Base-by-base conservation (phyloP, 1,140 invertebrate species). In the Pissodes strobi region DNA sequence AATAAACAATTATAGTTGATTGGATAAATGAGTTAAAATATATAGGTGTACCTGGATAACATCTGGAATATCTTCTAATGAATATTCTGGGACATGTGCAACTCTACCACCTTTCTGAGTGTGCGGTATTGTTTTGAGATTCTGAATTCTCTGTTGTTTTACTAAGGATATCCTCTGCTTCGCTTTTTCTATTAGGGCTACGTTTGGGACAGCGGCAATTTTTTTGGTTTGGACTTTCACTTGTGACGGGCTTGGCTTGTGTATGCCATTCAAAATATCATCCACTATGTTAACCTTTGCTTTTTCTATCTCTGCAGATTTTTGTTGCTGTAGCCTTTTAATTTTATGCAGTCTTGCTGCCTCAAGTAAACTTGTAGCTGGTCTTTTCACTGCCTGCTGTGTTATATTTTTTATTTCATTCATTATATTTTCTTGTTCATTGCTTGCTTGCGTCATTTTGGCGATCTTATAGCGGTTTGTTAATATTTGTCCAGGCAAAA, bases 51-150 rank as follows among this genome's bases (percentile, higher is more conserved):
- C 80, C 76, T 91, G 87, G 37, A 94, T 68, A 15, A 87, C 84
- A 23, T 81, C 79, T 0, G 86, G 86, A 51, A 78, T 71, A 64
- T 78, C 68, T 5, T 39, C 58, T 27, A 76, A 55, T 17, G 69
- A 70, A 25, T 73, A 53, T 75, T 83, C 82, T 3, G 86, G 85
- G 25, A 83, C 69, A 71, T 93, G 91, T 13, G 91, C 90, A 19
- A 90, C 79, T 57, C 90, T 81, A 30, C 78, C 76, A 12, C 86
- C 84, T 78, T 91, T 92, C 2, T 84, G 78, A 0, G 88, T 90
- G 76, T 90, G 88, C 2, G 86, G 82, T 9, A 80, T 72, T 1
- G 89, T 91, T 64, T 82, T 84, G 3, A 81, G 71, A 5, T 66
- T 55, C 52, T 81, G 82, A 1, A 78, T 76, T 25, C 72, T 76